A percentile compares a stretch with the other conserved stretches of the same genome.
phyloP scores from a whole-genome alignment of 2,113 vertebrate species.

The Sapajus apella region DNA sequence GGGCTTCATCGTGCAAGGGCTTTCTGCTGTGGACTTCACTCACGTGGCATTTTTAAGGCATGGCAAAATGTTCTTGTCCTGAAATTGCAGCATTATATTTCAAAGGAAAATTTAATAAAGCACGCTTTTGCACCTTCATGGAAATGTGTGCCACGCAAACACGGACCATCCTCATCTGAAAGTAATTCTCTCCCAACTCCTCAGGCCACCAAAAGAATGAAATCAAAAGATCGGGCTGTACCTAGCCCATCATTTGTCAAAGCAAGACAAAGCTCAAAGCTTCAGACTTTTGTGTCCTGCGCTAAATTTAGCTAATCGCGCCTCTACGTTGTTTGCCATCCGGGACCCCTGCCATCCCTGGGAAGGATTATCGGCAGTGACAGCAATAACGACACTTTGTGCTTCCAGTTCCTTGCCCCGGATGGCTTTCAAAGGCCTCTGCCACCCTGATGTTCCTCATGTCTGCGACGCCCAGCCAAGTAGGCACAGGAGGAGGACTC shows the following conservation, averaged over 20 bases:
- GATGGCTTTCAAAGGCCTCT: constrained; percentile 33
- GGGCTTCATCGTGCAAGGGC: neutral
- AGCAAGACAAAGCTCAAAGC: constrained; percentile 27
- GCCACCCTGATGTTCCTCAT: neutral
- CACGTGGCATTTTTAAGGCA: neutral
- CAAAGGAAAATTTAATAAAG: constrained; percentile 61
- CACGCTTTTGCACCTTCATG: neutral
- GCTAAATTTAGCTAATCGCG: constrained; percentile 62
- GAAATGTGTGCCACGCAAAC: constrained; percentile 17
- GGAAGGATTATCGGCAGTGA: neutral
- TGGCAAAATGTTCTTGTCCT: neutral
- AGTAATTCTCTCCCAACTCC: constrained; percentile 48
- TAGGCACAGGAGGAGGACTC: rapidly evolving
- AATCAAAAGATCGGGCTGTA: constrained; percentile 50
- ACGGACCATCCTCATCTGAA: constrained; percentile 49
- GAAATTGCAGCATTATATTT: constrained; percentile 56
- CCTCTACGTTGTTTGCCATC: constrained; percentile 12
- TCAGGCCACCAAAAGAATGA: constrained; percentile 23
- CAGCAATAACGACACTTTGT: neutral
- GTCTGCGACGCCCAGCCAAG: no score
- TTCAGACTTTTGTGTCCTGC: constrained; percentile 47
- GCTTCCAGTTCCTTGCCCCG: neutral
- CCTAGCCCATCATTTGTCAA: constrained; percentile 44
- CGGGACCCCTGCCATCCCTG: neutral
- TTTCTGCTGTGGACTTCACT: neutral